phyloP scores from a whole-genome alignment of 2,797 vertebrate genomes.

The Leptoclinus maculatus region DNA sequence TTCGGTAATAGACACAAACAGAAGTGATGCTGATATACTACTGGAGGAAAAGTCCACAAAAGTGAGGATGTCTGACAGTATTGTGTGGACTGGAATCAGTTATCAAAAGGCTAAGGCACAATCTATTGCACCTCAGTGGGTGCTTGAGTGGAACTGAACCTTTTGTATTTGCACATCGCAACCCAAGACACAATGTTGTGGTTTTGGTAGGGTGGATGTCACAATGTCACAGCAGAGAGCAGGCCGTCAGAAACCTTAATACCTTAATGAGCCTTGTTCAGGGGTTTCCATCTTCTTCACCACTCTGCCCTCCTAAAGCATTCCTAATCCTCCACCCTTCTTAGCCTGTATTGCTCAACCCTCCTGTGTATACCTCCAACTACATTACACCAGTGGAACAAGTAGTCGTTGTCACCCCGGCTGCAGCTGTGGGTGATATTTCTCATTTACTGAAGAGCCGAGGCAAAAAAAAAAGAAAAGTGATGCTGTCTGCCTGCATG shows the following conservation, averaged over 20 bases:
- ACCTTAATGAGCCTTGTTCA: slow-evolving; percentile 21
- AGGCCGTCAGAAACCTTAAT: slow-evolving; percentile 46
- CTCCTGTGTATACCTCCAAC: slow-evolving; percentile 23
- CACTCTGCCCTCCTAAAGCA: neutral
- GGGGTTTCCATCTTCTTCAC: slow-evolving; percentile 6
- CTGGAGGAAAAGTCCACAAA: neutral
- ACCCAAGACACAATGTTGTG: slow-evolving; percentile 21
- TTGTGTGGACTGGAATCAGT: neutral
- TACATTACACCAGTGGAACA: slow-evolving; percentile 60
- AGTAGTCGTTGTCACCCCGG: slow-evolving; percentile 50
- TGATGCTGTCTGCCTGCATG: slow-evolving; percentile 44
- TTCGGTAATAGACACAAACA: neutral
- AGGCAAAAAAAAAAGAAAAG: slow-evolving; percentile 26
- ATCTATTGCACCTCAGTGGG: slow-evolving; percentile 44
- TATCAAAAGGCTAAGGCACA: slow-evolving; percentile 15
- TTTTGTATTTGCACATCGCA: slow-evolving; percentile 45
- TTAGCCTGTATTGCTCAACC: slow-evolving; percentile 4
- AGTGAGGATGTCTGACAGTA: neutral
- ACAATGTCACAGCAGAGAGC: slow-evolving; percentile 54
- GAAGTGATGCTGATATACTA: neutral
- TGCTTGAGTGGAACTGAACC: slow-evolving; percentile 33
- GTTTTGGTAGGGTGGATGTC: slow-evolving; percentile 42
- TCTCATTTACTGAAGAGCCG: slow-evolving; percentile 67
- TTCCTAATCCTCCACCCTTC: slow-evolving; percentile 4
- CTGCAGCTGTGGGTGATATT: slow-evolving; percentile 72